Conservation (phyloP, 2,888 invertebrate genomes). For the Mechanitis mazaeus region DNA sequence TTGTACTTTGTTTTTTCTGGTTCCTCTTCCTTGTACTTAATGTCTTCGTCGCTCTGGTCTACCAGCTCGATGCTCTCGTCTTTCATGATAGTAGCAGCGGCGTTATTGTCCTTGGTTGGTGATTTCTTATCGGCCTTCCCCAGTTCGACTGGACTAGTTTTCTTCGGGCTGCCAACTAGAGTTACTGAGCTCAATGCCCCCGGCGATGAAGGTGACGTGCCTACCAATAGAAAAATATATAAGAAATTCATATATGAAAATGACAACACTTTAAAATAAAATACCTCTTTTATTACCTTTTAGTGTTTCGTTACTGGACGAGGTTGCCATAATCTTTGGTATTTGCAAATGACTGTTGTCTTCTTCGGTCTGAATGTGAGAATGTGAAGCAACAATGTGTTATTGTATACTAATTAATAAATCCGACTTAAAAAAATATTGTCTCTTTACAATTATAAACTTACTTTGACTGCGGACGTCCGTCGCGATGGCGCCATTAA, state of each 20-base stretch:
- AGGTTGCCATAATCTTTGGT: slow-evolving; percentile 83
- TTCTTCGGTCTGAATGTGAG: slow-evolving; percentile 60
- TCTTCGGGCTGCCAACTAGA: slow-evolving; percentile 78
- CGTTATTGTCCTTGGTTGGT: slow-evolving; percentile 52
- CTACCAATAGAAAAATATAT: slow-evolving; percentile 35
- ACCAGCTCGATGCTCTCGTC: slow-evolving; percentile 69
- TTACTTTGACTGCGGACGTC: slow-evolving; percentile 61
- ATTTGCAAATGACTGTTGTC: slow-evolving; percentile 81
- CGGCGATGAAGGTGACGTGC: slow-evolving; percentile 80
- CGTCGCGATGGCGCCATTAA: slow-evolving; percentile 62
- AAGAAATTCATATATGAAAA: background rate
- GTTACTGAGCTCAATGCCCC: slow-evolving; percentile 85
- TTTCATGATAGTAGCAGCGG: slow-evolving; percentile 52
- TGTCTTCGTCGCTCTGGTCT: slow-evolving; percentile 66
- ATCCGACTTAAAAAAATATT: background rate
- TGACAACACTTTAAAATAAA: background rate
- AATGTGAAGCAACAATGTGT: background rate
- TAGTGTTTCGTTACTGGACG: slow-evolving; percentile 86
- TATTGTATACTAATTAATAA: background rate
- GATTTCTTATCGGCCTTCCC: slow-evolving; percentile 42
- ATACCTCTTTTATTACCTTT: slow-evolving; percentile 73
- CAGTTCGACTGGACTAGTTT: slow-evolving; percentile 51
- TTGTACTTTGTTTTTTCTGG: slow-evolving; percentile 60
- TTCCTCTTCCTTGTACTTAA: slow-evolving; percentile 66
- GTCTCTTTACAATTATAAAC: background rate